Evolutionary conservation across 1,140 invertebrate species (phyloP), one percentile per base, ranked within the genome.

Genomic region (Gyrodactylus bullatarudis): DNA sequence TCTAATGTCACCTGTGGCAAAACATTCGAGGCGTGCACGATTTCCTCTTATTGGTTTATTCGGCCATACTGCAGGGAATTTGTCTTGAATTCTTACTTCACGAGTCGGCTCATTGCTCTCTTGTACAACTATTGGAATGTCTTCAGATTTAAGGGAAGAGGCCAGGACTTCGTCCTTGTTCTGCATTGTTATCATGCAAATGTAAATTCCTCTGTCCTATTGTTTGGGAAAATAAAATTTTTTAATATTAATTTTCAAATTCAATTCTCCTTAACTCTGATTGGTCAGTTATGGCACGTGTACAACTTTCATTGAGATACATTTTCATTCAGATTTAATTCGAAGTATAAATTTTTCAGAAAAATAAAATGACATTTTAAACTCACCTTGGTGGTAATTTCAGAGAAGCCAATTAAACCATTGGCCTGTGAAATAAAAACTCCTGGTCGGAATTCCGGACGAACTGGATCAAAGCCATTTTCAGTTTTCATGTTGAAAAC

Each of bases 401-500:
- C 26, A 19, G 34, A 68, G 27, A 73, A 73, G 20, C 68, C 34
- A 1, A 73, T 23, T 69, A 68, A 69, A 1, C 72, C 72, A 22
- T 23, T 22, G 26, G 21, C 23, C 1, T 73, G 26, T 26, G 72
- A 73, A 1, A 73, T 8, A 21, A 73, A 73, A 23, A 73, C 20
- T n/a, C 26, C 26, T 23, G 21, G 21, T 25, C 72, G 21, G 2
- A 73, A 26, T 68, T 73, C 21, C 1, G 21, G 21, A 22, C 26
- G 26, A 1, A 73, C 26, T 23, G 24, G 8, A n/a, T 71, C 70
- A 26, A 23, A 20, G 23, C 21, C 70, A 24, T 8, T 16, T 19
- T 71, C 70, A 23, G 21, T 24, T 71, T 71, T 71, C 2, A 71
- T 71, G 24, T 71, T 23, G 24, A 71, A 71, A 1, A 24, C 24